A percentile compares a stretch with the other conserved stretches of the same genome.
These are phyloP conservation scores for Agrilus biguttatus DNA, from an alignment of 2,888 invertebrate species.

Conservation along the genomic window DNA sequence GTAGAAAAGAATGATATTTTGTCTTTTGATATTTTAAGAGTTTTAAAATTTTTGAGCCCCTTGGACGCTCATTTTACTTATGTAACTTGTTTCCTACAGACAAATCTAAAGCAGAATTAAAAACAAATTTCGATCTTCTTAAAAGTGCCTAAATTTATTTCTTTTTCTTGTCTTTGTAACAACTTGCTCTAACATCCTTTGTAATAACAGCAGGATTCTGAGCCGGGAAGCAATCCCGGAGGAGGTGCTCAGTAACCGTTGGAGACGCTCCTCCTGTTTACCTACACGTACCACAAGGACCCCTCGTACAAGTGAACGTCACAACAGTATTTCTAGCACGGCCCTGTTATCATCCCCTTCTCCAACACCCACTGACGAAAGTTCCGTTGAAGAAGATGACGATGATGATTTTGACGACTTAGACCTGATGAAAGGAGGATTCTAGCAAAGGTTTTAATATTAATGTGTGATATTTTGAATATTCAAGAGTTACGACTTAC, in stretches of 20 bases:
- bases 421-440: constrained; percentile 25
- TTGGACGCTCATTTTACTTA: no score
- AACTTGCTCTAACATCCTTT: background rate
- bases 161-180: background rate
- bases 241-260: constrained; percentile 30
- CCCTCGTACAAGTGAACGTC: constrained; percentile 45
- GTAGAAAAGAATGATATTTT: no score
- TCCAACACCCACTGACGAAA: constrained; percentile 30
- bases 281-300: constrained; percentile 39
- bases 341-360: constrained; percentile 50
- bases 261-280: constrained; percentile 26
- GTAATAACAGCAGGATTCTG: constrained; percentile 31
- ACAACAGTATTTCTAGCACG: constrained; percentile 44
- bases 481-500: background rate
- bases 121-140: no score
- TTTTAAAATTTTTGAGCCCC: no score
- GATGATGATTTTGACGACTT: constrained; percentile 22
- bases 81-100: no score
- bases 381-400: constrained; percentile 25
- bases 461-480: background rate
- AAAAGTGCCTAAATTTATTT: no score
- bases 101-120: no score
- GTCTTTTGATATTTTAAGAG: no score
- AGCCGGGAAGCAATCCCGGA: constrained; percentile 58
- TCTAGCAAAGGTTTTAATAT: constrained; percentile 13